Evolutionary conservation across 2,888 invertebrate species (phyloP), one percentile per base, ranked within the genome.

Genomic region (Drosophila suboccidentalis): DNA sequence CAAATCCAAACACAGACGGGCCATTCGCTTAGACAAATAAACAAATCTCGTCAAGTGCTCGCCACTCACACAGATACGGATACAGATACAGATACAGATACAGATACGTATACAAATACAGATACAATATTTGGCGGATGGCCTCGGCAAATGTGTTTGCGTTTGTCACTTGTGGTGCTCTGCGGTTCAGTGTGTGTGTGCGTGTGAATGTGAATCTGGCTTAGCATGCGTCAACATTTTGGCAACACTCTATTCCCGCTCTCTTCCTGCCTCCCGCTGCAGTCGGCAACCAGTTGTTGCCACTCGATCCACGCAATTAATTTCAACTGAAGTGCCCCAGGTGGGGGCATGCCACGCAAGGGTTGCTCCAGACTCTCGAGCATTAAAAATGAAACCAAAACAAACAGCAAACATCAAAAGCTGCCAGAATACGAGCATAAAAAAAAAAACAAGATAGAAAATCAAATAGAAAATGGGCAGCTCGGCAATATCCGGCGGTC

Each of bases 231-330:
- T 87, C 83, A 84, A 87, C 83, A 87, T 85, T 84, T 83, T 82
- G 88, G 83, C 78, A 80, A 85, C 83, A 86, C 84, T 82, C 76
- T 67, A 83, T 75, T 74, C 76, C 63, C 73, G 50, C 70, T 53
- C 51, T 58, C 26, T 49, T n/a, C 26, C 57, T 43, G 36, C 38
- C 34, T 36, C 15, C 17, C 26, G 8, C 64, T 64, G 78, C 44
- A 22, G 47, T 26, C 47, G 13, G 34, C 57, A 47, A 36, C 29
- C 59, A 43, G 67, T 69, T 65, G 75, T 64, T 70, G 71, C 77
- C 85, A 87, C 86, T 89, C 87, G 86, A 87, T 87, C 82, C 86
- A 87, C 89, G 85, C 86, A 87, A 89, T 87, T 87, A 87, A 87
- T 87, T 87, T 87, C 84, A 69, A 51, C 66, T 74, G 76, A 76